Conservation (phyloP, 1,140 invertebrate species). For the Xylocopa sonorina region DNA sequence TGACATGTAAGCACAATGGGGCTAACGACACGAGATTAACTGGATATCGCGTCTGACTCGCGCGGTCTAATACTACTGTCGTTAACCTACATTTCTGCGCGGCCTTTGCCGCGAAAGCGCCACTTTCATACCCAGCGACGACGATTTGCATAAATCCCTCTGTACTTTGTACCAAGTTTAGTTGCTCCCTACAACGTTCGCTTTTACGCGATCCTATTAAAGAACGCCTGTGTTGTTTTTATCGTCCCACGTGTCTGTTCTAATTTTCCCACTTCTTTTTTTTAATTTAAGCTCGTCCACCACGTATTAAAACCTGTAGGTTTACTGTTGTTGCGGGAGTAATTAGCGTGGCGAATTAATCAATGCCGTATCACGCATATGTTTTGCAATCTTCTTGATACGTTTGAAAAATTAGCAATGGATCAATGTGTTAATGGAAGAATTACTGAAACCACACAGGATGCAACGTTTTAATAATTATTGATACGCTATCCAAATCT, state of each 20-base stretch:
- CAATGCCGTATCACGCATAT: too few species aligned
- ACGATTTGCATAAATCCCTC: slow-evolving; percentile 46
- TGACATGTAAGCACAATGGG: background rate
- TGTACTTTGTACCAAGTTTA: slow-evolving; percentile 19
- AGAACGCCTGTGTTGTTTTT: background rate
- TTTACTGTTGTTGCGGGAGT: too few species aligned
- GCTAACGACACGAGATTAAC: slow-evolving; percentile 42
- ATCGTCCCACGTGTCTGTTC: background rate
- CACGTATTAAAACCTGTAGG: too few species aligned
- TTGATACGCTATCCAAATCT: background rate
- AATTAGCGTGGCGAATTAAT: too few species aligned
- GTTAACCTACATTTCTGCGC: slow-evolving; percentile 38
- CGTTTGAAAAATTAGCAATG: too few species aligned
- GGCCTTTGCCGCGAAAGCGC: slow-evolving; percentile 15
- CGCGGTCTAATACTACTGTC: slow-evolving; percentile 40
- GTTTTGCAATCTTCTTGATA: too few species aligned
- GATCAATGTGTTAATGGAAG: too few species aligned
- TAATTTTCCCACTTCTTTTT: background rate
- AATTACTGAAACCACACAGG: too few species aligned
- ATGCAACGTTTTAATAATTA: too few species aligned
- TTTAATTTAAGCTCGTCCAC: too few species aligned
- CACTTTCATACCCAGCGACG: slow-evolving; percentile 27
- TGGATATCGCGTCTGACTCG: slow-evolving; percentile 39
- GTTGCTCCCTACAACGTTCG: background rate
- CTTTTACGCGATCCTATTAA: background rate